These are phyloP conservation scores for Karalla daura DNA, from an alignment of 2,797 vertebrate genomes.

Conservation along the genomic window DNA sequence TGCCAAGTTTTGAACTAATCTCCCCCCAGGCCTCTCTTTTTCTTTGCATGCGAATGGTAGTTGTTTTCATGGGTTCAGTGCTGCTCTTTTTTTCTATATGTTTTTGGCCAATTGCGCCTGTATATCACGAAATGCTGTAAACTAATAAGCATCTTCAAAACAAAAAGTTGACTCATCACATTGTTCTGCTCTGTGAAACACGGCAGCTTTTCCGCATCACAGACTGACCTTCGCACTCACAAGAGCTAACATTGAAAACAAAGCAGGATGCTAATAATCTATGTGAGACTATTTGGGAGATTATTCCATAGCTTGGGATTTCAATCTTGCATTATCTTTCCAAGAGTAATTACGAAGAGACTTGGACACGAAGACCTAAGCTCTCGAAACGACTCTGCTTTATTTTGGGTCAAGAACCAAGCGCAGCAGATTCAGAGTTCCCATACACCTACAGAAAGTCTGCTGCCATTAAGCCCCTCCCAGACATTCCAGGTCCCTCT, in stretches of 20 bases:
- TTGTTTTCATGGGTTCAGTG: neutral
- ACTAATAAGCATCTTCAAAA: slow-evolving; percentile 1
- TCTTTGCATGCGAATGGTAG: neutral
- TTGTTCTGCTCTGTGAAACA: slow-evolving; percentile 1
- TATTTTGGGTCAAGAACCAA: slow-evolving; percentile 24
- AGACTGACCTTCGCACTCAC: slow-evolving; percentile 20
- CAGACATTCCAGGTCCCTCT: slow-evolving; percentile 11
- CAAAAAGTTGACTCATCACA: neutral
- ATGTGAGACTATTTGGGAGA: slow-evolving; percentile 26
- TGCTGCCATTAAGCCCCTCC: slow-evolving; percentile 8
- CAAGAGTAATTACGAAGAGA: slow-evolving; percentile 27
- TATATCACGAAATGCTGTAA: neutral
- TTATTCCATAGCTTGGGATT: slow-evolving; percentile 42
- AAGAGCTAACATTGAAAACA: neutral
- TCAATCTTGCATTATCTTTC: slow-evolving; percentile 46
- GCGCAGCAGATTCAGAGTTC: slow-evolving; percentile 21
- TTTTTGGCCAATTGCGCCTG: neutral
- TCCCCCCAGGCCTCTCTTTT: neutral
- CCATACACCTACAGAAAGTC: neutral
- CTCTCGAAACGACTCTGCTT: slow-evolving; percentile 19
- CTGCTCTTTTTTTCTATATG: neutral
- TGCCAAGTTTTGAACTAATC: slow-evolving; percentile 9
- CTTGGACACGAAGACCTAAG: slow-evolving; percentile 17
- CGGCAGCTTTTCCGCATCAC: neutral
- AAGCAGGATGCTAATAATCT: slow-evolving; percentile 15